Evolutionary conservation across 2,888 invertebrate genomes (phyloP).

Genomic region (Tetheella fluctuosa): DNA sequence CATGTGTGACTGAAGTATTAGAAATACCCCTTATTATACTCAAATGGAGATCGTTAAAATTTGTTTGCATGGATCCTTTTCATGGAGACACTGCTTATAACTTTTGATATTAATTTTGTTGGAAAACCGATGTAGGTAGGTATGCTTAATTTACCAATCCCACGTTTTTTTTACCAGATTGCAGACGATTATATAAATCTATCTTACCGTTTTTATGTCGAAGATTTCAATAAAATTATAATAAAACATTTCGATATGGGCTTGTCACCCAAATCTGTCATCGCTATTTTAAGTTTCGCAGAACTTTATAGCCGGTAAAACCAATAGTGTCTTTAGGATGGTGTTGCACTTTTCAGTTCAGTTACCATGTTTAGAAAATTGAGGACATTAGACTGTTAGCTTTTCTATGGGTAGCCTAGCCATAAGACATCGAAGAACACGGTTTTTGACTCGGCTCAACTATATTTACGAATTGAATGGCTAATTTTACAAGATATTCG

Average conservation of each 20-base stretch:
- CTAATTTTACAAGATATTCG: background rate
- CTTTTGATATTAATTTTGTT: too few species aligned
- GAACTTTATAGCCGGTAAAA: conserved; percentile 33
- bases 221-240: conserved; percentile 2
- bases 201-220: background rate
- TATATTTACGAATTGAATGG: background rate
- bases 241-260: conserved; percentile 12
- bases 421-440: background rate
- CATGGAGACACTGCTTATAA: too few species aligned
- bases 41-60: too few species aligned
- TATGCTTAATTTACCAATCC: background rate
- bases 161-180: background rate
- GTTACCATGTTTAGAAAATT: conserved; percentile 26
- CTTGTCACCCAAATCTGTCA: conserved; percentile 25
- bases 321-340: conserved; percentile 21
- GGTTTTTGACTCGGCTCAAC: background rate
- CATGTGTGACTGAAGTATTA: too few species aligned
- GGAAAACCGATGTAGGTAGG: too few species aligned
- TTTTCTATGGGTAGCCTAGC: too few species aligned
- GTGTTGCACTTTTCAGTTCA: conserved; percentile 26
- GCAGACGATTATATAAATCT: too few species aligned
- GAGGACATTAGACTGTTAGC: conserved; percentile 24
- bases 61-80: too few species aligned
- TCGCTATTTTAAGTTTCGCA: conserved; percentile 21
- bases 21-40: too few species aligned